phyloP scores from a whole-genome alignment of 2,113 vertebrate species.

The Crotophaga sulcirostris region DNA sequence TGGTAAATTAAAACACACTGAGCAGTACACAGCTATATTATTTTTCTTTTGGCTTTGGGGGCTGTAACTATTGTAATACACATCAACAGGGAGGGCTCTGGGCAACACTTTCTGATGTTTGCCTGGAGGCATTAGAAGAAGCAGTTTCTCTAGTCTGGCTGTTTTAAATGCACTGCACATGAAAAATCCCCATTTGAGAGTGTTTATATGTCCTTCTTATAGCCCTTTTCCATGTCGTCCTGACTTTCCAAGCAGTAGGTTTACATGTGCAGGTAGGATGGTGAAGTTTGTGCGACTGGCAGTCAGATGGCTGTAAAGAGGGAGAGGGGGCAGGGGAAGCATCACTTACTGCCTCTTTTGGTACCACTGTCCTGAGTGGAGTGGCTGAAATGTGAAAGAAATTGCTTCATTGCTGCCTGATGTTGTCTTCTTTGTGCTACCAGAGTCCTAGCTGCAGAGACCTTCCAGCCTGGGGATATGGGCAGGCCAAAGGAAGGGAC shows the following conservation, averaged over 20 bases:
- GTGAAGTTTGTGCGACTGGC: background rate
- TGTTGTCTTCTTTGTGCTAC: background rate
- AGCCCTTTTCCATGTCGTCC: background rate
- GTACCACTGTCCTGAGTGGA: rapidly evolving
- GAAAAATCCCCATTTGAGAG: background rate
- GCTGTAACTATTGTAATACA: background rate
- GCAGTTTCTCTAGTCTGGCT: background rate
- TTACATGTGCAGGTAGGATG: background rate
- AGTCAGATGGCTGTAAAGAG: background rate
- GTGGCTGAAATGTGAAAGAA: background rate
- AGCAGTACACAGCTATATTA: background rate
- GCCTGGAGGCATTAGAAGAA: background rate
- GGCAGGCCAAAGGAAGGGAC: background rate
- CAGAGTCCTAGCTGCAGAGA: background rate
- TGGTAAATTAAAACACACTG: background rate
- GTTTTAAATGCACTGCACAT: background rate
- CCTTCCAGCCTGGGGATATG: background rate
- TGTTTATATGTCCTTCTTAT: background rate
- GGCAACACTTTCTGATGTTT: background rate
- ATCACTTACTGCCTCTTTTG: background rate
- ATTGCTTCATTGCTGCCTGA: background rate
- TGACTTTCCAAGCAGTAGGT: background rate
- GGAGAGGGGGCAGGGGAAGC: background rate
- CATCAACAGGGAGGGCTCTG: background rate
- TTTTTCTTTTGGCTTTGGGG: background rate